phyloP scores from a whole-genome alignment of 2,888 invertebrate genomes.

The Loripinus fragilis region DNA sequence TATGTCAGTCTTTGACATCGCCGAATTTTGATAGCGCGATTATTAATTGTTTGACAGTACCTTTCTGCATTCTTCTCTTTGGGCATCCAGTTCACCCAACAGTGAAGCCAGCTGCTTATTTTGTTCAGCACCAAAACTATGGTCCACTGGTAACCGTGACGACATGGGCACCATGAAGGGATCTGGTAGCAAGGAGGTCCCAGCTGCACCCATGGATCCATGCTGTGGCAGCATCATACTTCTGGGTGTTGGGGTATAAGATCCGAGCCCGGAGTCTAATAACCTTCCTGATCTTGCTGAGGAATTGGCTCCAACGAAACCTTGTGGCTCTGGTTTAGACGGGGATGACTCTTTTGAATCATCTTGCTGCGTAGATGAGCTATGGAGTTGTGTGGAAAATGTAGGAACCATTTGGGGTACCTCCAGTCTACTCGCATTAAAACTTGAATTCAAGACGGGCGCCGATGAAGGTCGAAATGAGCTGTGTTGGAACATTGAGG shows the following conservation, averaged over 20 bases:
- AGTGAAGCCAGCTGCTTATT: conserved; percentile 59
- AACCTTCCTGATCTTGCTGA: conserved; percentile 30
- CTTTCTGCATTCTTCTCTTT: conserved; percentile 60
- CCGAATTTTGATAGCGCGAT: no score
- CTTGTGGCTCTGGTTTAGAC: conserved; percentile 4
- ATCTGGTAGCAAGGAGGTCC: conserved; percentile 49
- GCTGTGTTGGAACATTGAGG: conserved; percentile 26
- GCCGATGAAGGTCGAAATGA: conserved; percentile 37
- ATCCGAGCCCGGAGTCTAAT: conserved; percentile 14
- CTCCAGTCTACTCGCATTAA: background rate
- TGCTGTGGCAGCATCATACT: conserved; percentile 10
- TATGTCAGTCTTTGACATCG: no score
- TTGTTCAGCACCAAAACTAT: conserved; percentile 45
- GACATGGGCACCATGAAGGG: conserved; percentile 35
- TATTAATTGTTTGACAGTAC: conserved; percentile 32
- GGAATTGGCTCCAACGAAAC: conserved; percentile 21
- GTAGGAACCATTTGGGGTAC: background rate
- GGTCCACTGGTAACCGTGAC: conserved; percentile 33
- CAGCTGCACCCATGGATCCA: conserved; percentile 15
- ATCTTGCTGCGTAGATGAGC: background rate
- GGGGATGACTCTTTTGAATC: background rate
- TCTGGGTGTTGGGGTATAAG: conserved; percentile 24
- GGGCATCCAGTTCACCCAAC: conserved; percentile 63
- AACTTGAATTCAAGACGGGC: conserved; percentile 30
- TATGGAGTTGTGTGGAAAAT: conserved; percentile 1